Evolutionary conservation across 2,888 invertebrate genomes (phyloP).

Genomic region (Coelinius sp.): DNA sequence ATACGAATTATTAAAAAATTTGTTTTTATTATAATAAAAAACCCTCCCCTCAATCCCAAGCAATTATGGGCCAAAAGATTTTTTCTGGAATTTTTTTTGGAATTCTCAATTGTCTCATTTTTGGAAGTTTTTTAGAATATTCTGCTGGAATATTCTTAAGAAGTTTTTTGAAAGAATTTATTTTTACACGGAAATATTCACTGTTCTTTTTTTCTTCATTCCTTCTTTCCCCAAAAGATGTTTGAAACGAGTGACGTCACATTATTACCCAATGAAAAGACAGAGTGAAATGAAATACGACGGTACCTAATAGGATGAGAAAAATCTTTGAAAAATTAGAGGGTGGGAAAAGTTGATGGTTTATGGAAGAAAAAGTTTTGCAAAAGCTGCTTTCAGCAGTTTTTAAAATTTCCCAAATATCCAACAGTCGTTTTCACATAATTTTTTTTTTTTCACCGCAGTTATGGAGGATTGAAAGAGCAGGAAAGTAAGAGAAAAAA

Average conservation of each 20-base stretch:
- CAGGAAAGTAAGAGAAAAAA: not conserved
- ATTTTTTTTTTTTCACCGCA: not conserved
- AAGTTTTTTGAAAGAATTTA: no score
- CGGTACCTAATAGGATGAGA: slow-evolving; percentile 19
- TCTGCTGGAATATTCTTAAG: no score
- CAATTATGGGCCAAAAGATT: no score
- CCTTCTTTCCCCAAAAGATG: not conserved
- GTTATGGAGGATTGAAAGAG: not conserved
- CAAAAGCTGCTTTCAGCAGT: slow-evolving; percentile 26
- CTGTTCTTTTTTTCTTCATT: not conserved
- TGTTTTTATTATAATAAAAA: no score
- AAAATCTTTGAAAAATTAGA: not conserved
- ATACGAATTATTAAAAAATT: no score
- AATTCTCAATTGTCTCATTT: no score
- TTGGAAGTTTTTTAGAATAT: no score
- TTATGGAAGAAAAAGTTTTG: slow-evolving; percentile 16
- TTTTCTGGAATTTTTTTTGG: no score
- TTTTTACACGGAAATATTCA: no score
- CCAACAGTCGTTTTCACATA: not conserved
- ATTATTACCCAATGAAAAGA: slow-evolving; percentile 1
- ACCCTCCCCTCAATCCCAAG: no score
- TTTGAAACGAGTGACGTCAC: not conserved
- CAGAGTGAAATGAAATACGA: slow-evolving; percentile 16
- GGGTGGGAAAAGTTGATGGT: not conserved
- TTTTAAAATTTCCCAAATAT: slow-evolving; percentile 1